phyloP scores from a whole-genome alignment of 2,797 vertebrate species.

The Psittacula echo region DNA sequence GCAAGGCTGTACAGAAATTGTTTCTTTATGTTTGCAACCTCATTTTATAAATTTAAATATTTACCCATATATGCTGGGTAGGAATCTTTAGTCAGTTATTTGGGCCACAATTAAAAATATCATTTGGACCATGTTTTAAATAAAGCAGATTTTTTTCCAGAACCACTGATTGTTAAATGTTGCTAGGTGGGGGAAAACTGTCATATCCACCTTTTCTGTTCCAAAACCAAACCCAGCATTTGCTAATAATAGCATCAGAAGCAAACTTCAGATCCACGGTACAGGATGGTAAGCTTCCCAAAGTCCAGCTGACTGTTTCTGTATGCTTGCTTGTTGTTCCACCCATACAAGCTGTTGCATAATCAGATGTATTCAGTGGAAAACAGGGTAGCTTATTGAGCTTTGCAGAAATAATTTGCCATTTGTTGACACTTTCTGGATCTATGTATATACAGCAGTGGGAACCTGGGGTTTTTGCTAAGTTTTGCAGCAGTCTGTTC shows the following conservation, averaged over 20 bases:
- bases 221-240: background rate
- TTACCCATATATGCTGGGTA: background rate
- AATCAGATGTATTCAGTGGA: background rate
- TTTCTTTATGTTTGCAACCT: background rate
- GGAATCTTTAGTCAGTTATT: background rate
- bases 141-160: background rate
- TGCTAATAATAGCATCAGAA: background rate
- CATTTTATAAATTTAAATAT: background rate
- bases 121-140: background rate
- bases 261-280: background rate
- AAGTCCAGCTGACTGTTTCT: background rate
- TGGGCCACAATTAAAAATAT: background rate
- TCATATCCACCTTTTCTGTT: background rate
- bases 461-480: constrained; percentile 38
- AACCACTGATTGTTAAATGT: background rate
- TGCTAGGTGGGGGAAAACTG: background rate
- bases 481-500: constrained; percentile 61
- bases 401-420: constrained; percentile 27
- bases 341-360: constrained; percentile 36
- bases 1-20: background rate
- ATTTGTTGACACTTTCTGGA: constrained; percentile 15
- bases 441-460: constrained; percentile 2
- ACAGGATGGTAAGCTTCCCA: background rate
- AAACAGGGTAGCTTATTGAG: constrained; percentile 2
- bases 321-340: background rate